These are phyloP conservation scores for Pipistrellus pipistrellus DNA, from an alignment of 2,797 vertebrate species.

Conservation along the genomic window DNA sequence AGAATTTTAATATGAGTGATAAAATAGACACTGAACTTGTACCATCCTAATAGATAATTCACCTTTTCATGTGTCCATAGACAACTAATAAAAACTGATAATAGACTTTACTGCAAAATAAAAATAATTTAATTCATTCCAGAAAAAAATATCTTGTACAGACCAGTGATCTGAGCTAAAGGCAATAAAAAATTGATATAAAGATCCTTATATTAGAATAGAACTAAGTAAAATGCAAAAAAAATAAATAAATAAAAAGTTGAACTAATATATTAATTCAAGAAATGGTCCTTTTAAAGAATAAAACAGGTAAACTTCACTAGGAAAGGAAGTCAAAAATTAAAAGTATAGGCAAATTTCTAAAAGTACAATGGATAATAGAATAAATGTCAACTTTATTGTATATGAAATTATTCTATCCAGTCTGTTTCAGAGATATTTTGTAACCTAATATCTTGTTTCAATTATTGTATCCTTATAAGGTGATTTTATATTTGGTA, in stretches of 20 bases:
- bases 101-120: neutral
- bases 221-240: constrained; percentile 5
- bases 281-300: neutral
- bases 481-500: neutral
- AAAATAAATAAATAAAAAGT: neutral
- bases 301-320: neutral
- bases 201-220: neutral
- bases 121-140: constrained; percentile 24
- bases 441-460: neutral
- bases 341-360: constrained; percentile 21
- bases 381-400: neutral
- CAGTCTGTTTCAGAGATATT: neutral
- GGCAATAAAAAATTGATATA: neutral
- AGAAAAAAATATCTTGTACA: neutral
- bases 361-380: neutral
- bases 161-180: neutral
- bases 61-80: neutral
- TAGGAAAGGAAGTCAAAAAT: neutral
- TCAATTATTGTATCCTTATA: constrained; percentile 5
- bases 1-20: constrained; percentile 17
- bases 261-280: neutral
- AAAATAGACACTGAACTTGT: neutral
- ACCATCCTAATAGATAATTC: neutral
- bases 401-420: neutral
- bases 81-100: neutral